Base-by-base conservation (phyloP, 1,140 invertebrate genomes). In the Drosophila parabipectinata region DNA sequence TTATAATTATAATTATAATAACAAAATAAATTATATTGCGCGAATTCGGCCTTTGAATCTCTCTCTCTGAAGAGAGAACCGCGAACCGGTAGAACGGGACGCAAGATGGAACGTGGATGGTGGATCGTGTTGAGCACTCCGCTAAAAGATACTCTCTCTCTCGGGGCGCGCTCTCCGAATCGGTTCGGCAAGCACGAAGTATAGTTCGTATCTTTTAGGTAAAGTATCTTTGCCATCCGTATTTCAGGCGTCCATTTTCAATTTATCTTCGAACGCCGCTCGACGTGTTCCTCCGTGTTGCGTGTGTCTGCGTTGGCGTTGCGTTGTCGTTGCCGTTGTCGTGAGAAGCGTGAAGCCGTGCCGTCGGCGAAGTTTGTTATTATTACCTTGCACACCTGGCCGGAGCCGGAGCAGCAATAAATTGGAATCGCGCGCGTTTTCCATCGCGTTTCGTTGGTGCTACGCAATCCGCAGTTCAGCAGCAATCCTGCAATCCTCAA, bases 181-280 rank as follows among this genome's bases (percentile, higher is more conserved):
- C 32, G 32, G 32, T 34, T 9, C 32, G 32, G 32, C 32, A 9
- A 12, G 9, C 8, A 9, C 32, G 32, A 8, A 10, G 18, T 1
- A 18, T 37, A 10, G 34, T 34, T 34, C 32, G 10, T 34, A 28
- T 28, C 26, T 28, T 28, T 5, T 28, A 6, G 26, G 26, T 28
- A 28, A 28, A 28, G 26, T 28, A 28, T 28, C 26, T 28, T 28
- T 28, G 26, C 26, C 26, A 28, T 28, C 26, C 26, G 26, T 28
- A 28, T 28, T 28, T 37, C 34, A 37, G 34, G 34, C 34, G 34
- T 37, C 34, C 79, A 89, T 88, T 92, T 88, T 92, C 89, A 90
- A 90, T 92, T 92, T 92, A 88, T 79, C 88, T 89, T 83, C 91
- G 91, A 92, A 92, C 68, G 88, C 90, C 82, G 85, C 91, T 90